Evolutionary conservation across 2,113 vertebrate species (phyloP).

Genomic region (Symphodus melops): DNA sequence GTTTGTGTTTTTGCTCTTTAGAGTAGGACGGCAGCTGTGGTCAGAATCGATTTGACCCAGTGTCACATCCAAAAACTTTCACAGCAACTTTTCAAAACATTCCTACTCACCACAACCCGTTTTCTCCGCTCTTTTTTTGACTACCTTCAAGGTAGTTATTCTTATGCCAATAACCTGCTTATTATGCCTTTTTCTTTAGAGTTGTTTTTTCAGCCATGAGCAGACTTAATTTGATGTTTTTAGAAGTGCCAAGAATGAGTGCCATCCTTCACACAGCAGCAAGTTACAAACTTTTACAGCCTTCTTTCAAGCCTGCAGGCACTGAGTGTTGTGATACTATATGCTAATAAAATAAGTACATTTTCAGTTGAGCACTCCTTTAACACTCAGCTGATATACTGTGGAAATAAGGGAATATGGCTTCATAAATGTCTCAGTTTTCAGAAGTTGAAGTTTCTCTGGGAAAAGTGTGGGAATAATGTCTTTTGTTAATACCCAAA

Average conservation of each 20-base stretch:
- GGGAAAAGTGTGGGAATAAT: neutral
- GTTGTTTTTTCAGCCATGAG: neutral
- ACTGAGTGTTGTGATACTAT: slow-evolving; percentile 1
- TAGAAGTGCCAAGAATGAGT: neutral
- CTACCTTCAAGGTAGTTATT: slow-evolving; percentile 19
- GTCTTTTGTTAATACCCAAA: slow-evolving; percentile 35
- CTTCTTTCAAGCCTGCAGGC: slow-evolving; percentile 6
- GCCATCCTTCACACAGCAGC: neutral
- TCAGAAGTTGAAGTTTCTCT: neutral
- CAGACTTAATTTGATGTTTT: slow-evolving; percentile 5
- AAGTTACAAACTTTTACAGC: slow-evolving; percentile 5
- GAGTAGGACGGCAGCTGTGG: neutral
- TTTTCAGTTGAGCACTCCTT: slow-evolving; percentile 35
- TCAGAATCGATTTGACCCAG: slow-evolving; percentile 12
- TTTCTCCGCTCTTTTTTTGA: slow-evolving; percentile 12
- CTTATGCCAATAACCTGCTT: slow-evolving; percentile 21
- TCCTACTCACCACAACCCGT: slow-evolving; percentile 14
- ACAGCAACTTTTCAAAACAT: slow-evolving; percentile 23
- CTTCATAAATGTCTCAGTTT: neutral
- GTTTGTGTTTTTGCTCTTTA: slow-evolving; percentile 2
- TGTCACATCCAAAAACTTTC: slow-evolving; percentile 9
- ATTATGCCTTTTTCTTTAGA: slow-evolving; percentile 17
- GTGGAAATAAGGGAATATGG: neutral
- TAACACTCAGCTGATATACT: slow-evolving; percentile 20
- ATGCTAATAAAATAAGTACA: neutral